Evolutionary conservation across 2,113 vertebrate species (phyloP), one percentile per base, ranked within the genome.

Genomic region (Pyrgilauda ruficollis): DNA sequence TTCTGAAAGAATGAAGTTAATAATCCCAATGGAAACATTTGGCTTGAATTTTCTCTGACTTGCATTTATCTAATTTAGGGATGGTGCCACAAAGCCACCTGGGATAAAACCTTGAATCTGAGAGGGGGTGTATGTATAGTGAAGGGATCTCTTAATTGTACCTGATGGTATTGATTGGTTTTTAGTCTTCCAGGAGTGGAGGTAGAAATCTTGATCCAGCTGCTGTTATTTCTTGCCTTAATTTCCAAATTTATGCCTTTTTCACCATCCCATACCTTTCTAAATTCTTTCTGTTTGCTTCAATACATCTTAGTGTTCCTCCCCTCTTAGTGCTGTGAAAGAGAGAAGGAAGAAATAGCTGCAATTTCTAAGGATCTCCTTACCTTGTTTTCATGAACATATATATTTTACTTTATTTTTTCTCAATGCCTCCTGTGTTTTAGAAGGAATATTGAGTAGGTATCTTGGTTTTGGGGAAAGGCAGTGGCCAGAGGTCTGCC

Each of bases 11-110:
- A 77, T 56, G 11, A 88, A 67, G 15, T 72, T 84, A 52, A 41
- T 47, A 83, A 86, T 90, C 64, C 35, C 17, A 10, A 8, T 10
- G 19, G 44, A 95, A 94, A 90, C 63, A 85, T 90, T 93, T 95
- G 87, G 8, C 82, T 93, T 92, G 63, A 88, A 84, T 95, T 91
- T 70, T 43, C 39, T 90, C 68, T 84, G 72, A 47, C 19, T 88
- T 95, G 52, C 30, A 70, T 66, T 87, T 93, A 67, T 84, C 39
- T 68, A 64, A 70, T 78, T 80, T 70, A 86, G 33, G n/a, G 89
- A 63, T 81, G 52, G 62, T 88, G 82, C 64, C 83, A 35, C 72
- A 82, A 90, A 91, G 6, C 43, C 78, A 83, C 58, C 28, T 83
- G 76, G 85, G 82, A 88, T 61, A 92, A 87, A 92, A 55, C 28